Conservation (phyloP, 2,797 vertebrate genomes). For the Squalus acanthias region DNA sequence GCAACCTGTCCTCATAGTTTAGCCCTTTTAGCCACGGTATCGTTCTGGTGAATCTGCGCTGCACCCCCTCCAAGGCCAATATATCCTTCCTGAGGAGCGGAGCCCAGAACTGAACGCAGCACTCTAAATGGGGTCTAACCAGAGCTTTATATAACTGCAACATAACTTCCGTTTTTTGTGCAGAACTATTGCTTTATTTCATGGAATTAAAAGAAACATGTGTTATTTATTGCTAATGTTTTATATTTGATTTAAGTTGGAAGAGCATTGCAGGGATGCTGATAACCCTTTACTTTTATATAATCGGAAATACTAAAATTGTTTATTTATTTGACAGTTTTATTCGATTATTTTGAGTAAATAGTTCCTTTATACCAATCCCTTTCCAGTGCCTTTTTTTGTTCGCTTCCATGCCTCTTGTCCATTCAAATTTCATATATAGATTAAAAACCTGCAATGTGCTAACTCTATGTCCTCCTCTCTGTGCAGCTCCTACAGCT, state of each 20-base stretch:
- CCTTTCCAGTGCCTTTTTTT: background rate
- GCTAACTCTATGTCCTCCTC: background rate
- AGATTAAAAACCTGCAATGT: background rate
- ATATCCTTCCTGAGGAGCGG: background rate
- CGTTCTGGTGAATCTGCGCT: background rate
- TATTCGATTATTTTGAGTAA: background rate
- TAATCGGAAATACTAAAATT: background rate
- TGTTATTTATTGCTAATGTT: background rate
- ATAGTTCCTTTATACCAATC: background rate
- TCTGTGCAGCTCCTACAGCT: background rate
- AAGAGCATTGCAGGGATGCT: background rate
- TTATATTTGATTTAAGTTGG: background rate
- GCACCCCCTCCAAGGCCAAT: background rate
- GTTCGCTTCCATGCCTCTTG: background rate
- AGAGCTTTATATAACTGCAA: background rate
- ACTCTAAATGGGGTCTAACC: background rate
- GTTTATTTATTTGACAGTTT: background rate
- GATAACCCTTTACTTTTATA: background rate
- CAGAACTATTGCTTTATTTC: background rate
- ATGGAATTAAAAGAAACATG: background rate
- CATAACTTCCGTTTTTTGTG: background rate
- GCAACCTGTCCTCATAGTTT: background rate
- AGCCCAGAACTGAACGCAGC: background rate
- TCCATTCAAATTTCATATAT: slow-evolving; percentile 12
- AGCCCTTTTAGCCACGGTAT: background rate